Conservation (phyloP, 2,888 invertebrate genomes). For the Latrodectus hesperus region DNA sequence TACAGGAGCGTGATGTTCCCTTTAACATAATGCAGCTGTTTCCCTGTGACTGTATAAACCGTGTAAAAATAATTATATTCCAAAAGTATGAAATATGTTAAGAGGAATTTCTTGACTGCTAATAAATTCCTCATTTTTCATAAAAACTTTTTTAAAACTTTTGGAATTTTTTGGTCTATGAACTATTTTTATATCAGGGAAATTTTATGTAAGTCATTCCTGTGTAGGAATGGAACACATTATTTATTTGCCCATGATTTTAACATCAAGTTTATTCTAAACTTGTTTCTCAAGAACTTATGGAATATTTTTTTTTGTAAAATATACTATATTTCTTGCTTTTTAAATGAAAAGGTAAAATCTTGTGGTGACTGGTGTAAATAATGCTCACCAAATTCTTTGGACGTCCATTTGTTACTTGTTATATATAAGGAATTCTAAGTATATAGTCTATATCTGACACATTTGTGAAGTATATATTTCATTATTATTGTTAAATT, state of each 20-base stretch:
- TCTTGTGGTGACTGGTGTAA: slow-evolving; percentile 61
- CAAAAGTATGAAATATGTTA: slow-evolving; percentile 23
- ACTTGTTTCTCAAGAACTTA: slow-evolving; percentile 30
- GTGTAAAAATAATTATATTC: slow-evolving; percentile 33
- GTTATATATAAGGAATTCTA: slow-evolving; percentile 56
- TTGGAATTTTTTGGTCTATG: slow-evolving; percentile 36
- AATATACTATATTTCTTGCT: slow-evolving; percentile 35
- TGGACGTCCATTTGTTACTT: slow-evolving; percentile 66
- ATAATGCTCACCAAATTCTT: slow-evolving; percentile 55
- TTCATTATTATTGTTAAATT: slow-evolving; percentile 28
- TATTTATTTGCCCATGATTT: slow-evolving; percentile 68
- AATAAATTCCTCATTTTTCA: slow-evolving; percentile 12
- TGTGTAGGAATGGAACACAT: slow-evolving; percentile 48
- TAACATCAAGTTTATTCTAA: slow-evolving; percentile 50
- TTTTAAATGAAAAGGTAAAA: slow-evolving; percentile 39
- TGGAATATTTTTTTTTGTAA: slow-evolving; percentile 46
- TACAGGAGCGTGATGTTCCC: slow-evolving; percentile 64
- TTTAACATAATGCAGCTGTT: slow-evolving; percentile 25
- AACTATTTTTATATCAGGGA: slow-evolving; percentile 68
- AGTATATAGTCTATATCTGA: slow-evolving; percentile 45
- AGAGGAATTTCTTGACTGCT: neutral
- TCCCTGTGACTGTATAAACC: slow-evolving; percentile 39
- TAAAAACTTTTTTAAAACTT: slow-evolving; percentile 24
- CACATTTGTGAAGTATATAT: slow-evolving; percentile 56
- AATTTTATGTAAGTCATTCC: slow-evolving; percentile 48